Percentiles rank a stretch among this genome's conserved stretches.
Conservation (phyloP, 2,888 invertebrate genomes). For the Erebia ligea region DNA sequence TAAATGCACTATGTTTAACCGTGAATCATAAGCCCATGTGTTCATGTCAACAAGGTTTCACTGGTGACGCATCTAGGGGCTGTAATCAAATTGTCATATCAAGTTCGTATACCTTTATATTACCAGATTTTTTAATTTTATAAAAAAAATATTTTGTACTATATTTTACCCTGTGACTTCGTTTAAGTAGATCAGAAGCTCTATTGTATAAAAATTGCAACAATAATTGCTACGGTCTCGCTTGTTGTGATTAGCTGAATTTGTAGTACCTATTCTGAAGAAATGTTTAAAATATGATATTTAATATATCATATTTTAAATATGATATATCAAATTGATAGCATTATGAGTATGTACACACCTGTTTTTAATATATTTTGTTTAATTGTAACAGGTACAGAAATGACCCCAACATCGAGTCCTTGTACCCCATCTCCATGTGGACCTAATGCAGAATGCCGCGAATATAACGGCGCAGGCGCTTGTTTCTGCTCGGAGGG, state of each 20-base stretch:
- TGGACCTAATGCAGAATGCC: slow-evolving; percentile 92
- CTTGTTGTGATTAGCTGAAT: no score
- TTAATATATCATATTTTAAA: no score
- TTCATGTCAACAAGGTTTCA: slow-evolving; percentile 91
- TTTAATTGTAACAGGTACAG: slow-evolving; percentile 59
- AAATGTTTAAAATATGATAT: no score
- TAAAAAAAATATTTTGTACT: neutral
- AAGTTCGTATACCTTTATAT: slow-evolving; percentile 49
- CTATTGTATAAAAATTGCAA: neutral
- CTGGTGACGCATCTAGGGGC: slow-evolving; percentile 89
- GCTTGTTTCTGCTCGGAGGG: slow-evolving; percentile 92
- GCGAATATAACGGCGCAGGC: slow-evolving; percentile 92
- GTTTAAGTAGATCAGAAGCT: neutral
- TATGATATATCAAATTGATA: no score
- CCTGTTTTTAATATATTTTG: neutral
- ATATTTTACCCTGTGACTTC: neutral
- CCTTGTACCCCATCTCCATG: slow-evolving; percentile 93
- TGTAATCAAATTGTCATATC: slow-evolving; percentile 83
- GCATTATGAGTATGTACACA: no score
- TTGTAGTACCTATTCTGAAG: no score
- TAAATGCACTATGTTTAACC: slow-evolving; percentile 91
- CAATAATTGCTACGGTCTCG: no score
- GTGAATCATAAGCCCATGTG: slow-evolving; percentile 92
- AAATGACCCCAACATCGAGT: slow-evolving; percentile 85
- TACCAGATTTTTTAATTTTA: slow-evolving; percentile 1